Evolutionary conservation across 2,113 vertebrate genomes (phyloP), one percentile per base, ranked within the genome.

Genomic region (Candoia aspera): DNA sequence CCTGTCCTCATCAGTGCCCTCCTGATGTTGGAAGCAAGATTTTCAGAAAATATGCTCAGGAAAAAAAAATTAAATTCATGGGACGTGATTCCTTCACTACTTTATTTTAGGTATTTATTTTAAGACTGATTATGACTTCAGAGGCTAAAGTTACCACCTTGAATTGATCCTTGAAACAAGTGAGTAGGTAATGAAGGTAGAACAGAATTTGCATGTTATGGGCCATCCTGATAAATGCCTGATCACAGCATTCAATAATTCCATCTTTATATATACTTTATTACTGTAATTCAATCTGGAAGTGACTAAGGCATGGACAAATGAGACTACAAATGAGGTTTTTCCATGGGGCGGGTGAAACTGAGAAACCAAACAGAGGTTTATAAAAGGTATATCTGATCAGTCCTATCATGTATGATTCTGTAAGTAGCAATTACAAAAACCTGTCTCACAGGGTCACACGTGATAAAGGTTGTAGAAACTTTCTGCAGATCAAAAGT

Each of bases 401-500:
- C 46, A 54, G 13, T 37, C 26, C 12, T 58, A 24, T 57, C 49
- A 24, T 23, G 17, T 62, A 58, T 84, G 42, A 84, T 59, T 46
- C 11, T 42, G 55, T 68, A 46, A 55, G 55, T 29, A 57, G 55
- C 54, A 88, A 73, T 83, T 17, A n/a, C 26, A 46, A 6, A 13
- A 53, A 53, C 11, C 42, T 49, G 24, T 33, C 37, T 83, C 19
- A 58, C n/a, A 83, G 68, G 26, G 42, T 26, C 79, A 73, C 62
- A 54, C 57, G 24, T 26, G n/a, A 60, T 92, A 60, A 89, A 83
- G 57, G 84, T 54, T 84, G 23, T 53, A 89, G 49, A 89, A 83
- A 58, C 46, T 84, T n/a, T 92, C 84, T 64, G 21, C 87, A 92
- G 88, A 84, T 89, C n/a, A 53, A 62, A 89, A 88, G 59, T 88